Evolutionary conservation across 1,140 invertebrate species (phyloP), one percentile per base, ranked within the genome.

Genomic region (Acromyrmex heyeri): DNA sequence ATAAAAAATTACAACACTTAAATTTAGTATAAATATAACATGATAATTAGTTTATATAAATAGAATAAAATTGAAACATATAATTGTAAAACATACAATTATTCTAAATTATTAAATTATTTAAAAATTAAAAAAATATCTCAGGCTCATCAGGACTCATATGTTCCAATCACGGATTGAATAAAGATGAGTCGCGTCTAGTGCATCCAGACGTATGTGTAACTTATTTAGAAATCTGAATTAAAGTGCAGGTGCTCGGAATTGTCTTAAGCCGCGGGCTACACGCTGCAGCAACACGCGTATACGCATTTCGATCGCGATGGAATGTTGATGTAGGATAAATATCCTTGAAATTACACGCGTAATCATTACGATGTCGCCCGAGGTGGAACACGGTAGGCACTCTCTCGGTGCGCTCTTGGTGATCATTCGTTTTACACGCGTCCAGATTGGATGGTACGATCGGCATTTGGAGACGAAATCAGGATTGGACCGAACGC

Each of bases 321-420:
- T 75, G 79, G 79, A 83, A 83, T 83, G 79, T 83, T 83, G 79
- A 83, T 83, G 79, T 73, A 83, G 79, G 79, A 83, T 83, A 83
- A 83, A 83, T 83, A 83, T 83, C 79, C 79, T 83, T 83, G 79
- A 83, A 83, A 83, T 83, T 83, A 83, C 79, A 83, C 79, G 79
- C 79, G 79, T 83, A 83, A 83, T 83, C 69, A 75, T 83, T 83
- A 83, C 79, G 69, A 83, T 57, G 79, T 83, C 79, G 79, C 79
- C 83, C 48, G 83, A 53, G 83, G 83, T 85, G 73, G 34, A 67
- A 21, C 73, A 59, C 62, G 73, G 83, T 83, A 83, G 79, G 79
- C 79, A 6, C 21, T 83, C n/a, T 79, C 79, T 73, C 79, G 24
- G 24, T 61, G 59, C 73, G 44, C 73, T 85, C 61, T 48, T 34